phyloP scores from a whole-genome alignment of 2,797 vertebrate genomes.

The Cirrhinus molitorella region DNA sequence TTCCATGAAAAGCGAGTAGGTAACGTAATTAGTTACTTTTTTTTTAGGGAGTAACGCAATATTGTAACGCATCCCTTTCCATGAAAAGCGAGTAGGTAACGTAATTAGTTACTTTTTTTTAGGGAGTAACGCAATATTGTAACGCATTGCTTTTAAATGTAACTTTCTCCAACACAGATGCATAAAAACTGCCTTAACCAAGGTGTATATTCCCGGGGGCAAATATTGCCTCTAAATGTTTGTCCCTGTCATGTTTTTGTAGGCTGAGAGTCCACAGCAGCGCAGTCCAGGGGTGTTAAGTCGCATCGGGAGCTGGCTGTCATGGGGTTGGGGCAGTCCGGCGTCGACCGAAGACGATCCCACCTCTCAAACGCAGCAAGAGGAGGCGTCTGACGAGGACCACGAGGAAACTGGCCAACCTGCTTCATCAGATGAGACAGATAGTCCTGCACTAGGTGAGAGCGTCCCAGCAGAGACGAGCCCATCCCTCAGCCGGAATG shows the following conservation, averaged over 20 bases:
- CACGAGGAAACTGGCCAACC: constrained; percentile 60
- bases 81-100: no score
- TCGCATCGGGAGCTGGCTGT: constrained; percentile 79
- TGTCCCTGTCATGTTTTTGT: constrained; percentile 61
- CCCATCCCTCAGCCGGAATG: constrained; percentile 65
- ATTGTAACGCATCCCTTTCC: no score
- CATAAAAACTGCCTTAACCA: no score
- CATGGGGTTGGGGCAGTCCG: constrained; percentile 66
- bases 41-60: no score
- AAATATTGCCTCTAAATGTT: not conserved
- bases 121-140: no score
- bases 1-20: no score
- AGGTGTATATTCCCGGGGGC: no score
- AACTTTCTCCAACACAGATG: no score
- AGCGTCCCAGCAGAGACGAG: constrained; percentile 62
- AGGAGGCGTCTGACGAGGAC: constrained; percentile 56
- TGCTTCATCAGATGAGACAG: constrained; percentile 34
- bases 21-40: no score
- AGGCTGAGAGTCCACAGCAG: constrained; percentile 75
- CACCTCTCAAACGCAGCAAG: constrained; percentile 39
- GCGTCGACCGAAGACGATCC: constrained; percentile 60
- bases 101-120: no score
- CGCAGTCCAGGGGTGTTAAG: constrained; percentile 75
- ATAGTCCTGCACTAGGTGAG: constrained; percentile 38
- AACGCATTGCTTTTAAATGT: no score